Evolutionary conservation across 2,113 vertebrate species (phyloP).

Genomic region (Alexandromys fortis): DNA sequence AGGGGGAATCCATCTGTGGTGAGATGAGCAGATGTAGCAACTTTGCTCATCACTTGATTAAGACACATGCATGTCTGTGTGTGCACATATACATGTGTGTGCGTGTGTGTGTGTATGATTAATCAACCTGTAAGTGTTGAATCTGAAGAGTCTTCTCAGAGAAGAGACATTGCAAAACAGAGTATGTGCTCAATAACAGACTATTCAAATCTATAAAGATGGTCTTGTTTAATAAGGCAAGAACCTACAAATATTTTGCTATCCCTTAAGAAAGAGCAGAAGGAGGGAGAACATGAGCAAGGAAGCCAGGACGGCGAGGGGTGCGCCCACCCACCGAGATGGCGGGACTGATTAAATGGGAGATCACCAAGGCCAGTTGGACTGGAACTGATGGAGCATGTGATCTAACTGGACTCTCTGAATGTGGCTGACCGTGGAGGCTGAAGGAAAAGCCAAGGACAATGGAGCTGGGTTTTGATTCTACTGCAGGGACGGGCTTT

Average conservation of each 20-base stretch:
- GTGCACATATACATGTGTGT: neutral
- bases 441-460: too few relatives aligned
- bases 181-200: constrained; percentile 34
- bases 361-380: too few relatives aligned
- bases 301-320: too few relatives aligned
- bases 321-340: too few relatives aligned
- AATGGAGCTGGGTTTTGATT: too few relatives aligned
- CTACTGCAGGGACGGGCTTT: too few relatives aligned
- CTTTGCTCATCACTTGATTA: constrained; percentile 37
- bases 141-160: constrained; percentile 23
- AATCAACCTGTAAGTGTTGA: constrained; percentile 59
- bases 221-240: neutral
- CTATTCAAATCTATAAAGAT: neutral
- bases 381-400: too few relatives aligned
- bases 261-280: neutral
- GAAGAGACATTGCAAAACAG: constrained; percentile 46
- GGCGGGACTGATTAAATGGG: too few relatives aligned
- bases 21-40: constrained; percentile 69
- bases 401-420: too few relatives aligned
- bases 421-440: too few relatives aligned
- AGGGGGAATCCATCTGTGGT: constrained; percentile 65
- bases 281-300: too few relatives aligned
- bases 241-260: constrained; percentile 24
- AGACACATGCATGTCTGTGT: neutral
- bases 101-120: constrained; percentile 49